Base-by-base conservation (phyloP, 2,797 vertebrate genomes). In the Antennarius maculatus region DNA sequence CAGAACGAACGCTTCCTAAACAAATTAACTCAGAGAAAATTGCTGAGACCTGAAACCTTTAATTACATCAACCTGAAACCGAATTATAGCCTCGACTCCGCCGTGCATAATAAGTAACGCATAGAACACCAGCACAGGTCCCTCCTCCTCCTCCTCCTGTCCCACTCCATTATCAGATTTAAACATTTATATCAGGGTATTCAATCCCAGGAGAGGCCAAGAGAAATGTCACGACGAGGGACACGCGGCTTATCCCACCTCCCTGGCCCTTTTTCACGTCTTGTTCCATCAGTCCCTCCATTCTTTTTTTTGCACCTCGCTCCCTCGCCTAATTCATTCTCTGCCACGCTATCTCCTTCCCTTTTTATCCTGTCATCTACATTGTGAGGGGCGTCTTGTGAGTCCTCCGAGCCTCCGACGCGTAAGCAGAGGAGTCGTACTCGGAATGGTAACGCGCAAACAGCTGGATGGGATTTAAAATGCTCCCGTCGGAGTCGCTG, bases 311-410 rank as follows among this genome's bases (percentile, higher is more conserved):
- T 12, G 45, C 59, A 60, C 52, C 57, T 18, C 23, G 13, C 66
- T 61, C 29, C 48, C 56, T 45, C 31, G 59, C 75, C 64, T 43
- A 75, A 18, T 58, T 83, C 79, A 66, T 71, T 64, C 79, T 28
- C 65, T 41, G 1, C 56, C 74, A 14, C 61, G 18, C 65, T 1
- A 17, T 63, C 74, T 41, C 60, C 48, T 56, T 76, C 80, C 75
- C 79, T 64, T 53, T 82, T 83, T 80, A 84, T 90, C 88, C 82
- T 80, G 87, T 86, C 88, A 89, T 86, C 84, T 84, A 61, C 78
- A 81, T 80, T 79, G 84, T 77, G 80, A 47, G 69, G 58, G 55
- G 69, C 66, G 39, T 77, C 69, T 68, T 0, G 51, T 27, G 1
- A 54, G 13, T 78, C 76, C 76, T 74, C 64, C 2, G 65, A 72